These are phyloP conservation scores for Andinoacara biseriatus DNA, from an alignment of 2,113 vertebrate species.

Conservation along the genomic window DNA sequence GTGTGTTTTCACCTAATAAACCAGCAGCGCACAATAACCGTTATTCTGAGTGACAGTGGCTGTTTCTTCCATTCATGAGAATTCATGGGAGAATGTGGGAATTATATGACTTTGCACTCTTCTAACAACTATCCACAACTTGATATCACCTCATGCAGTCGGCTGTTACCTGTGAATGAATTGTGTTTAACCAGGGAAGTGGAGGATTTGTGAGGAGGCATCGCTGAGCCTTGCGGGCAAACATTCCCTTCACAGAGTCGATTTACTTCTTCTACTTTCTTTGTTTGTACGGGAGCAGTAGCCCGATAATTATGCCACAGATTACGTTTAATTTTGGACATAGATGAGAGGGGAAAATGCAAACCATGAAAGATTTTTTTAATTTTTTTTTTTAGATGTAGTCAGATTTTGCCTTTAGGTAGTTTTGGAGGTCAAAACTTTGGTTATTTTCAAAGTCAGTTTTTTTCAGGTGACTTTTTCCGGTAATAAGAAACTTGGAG, in stretches of 20 bases:
- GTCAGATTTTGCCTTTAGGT: neutral
- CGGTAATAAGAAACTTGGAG: neutral
- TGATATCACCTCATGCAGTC: slow-evolving; percentile 28
- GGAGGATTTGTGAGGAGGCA: slow-evolving; percentile 9
- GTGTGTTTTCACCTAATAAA: slow-evolving; percentile 33
- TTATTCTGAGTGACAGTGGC: slow-evolving; percentile 40
- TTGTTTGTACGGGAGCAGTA: neutral
- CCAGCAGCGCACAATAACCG: slow-evolving; percentile 14
- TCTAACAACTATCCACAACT: slow-evolving; percentile 40
- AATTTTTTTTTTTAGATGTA: neutral
- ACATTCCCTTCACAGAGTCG: slow-evolving; percentile 8
- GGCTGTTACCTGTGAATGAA: slow-evolving; percentile 38
- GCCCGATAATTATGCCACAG: neutral
- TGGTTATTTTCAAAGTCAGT: neutral
- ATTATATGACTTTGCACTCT: slow-evolving; percentile 32
- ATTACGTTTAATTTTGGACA: neutral
- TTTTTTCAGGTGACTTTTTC: neutral
- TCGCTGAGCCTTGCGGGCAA: slow-evolving; percentile 15
- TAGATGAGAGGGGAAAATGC: neutral
- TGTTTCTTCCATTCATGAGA: slow-evolving; percentile 48
- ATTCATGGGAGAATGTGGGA: slow-evolving; percentile 26
- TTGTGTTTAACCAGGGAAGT: slow-evolving; percentile 34
- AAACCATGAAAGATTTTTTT: neutral
- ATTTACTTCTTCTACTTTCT: neutral
- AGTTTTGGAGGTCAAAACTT: neutral